Percentiles rank a stretch among this genome's conserved stretches.
These are phyloP conservation scores for Diaprepes abbreviatus DNA, from an alignment of 2,888 invertebrate species.

Conservation along the genomic window DNA sequence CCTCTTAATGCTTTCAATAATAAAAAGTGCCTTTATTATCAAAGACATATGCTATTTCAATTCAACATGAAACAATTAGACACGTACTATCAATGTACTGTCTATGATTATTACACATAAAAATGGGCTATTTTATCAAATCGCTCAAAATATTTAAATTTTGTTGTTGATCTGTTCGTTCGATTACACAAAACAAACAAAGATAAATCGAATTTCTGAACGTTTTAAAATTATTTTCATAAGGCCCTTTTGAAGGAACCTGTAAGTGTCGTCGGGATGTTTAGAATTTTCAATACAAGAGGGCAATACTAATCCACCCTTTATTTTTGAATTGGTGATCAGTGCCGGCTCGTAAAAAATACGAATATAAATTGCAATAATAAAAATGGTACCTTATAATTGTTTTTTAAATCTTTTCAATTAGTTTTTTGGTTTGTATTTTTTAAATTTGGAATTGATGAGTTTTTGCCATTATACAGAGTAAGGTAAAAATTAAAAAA, in stretches of 20 bases:
- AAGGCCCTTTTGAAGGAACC: slow-evolving; percentile 7
- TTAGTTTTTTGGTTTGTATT: too few relatives aligned
- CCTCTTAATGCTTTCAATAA: too few relatives aligned
- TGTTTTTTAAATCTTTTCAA: too few relatives aligned
- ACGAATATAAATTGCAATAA: too few relatives aligned
- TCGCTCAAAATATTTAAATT: not conserved
- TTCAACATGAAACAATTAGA: not conserved
- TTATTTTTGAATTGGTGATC: not conserved
- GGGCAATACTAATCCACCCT: slow-evolving; percentile 11
- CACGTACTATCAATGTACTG: not conserved
- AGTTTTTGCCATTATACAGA: too few relatives aligned
- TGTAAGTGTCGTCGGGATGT: not conserved
- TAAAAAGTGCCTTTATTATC: not conserved
- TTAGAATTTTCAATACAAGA: not conserved
- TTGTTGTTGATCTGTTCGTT: not conserved
- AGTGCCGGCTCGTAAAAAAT: not conserved
- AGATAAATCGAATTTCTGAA: not conserved
- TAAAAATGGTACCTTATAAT: too few relatives aligned
- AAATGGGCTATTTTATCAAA: not conserved
- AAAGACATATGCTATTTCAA: not conserved
- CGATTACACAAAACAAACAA: not conserved
- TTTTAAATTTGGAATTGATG: too few relatives aligned
- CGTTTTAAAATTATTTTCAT: not conserved
- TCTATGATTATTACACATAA: not conserved
- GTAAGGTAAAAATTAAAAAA: too few relatives aligned